Percentiles rank a stretch among this genome's conserved stretches.
These are phyloP conservation scores for Asobara japonica DNA, from an alignment of 1,140 invertebrate species.

Conservation along the genomic window DNA sequence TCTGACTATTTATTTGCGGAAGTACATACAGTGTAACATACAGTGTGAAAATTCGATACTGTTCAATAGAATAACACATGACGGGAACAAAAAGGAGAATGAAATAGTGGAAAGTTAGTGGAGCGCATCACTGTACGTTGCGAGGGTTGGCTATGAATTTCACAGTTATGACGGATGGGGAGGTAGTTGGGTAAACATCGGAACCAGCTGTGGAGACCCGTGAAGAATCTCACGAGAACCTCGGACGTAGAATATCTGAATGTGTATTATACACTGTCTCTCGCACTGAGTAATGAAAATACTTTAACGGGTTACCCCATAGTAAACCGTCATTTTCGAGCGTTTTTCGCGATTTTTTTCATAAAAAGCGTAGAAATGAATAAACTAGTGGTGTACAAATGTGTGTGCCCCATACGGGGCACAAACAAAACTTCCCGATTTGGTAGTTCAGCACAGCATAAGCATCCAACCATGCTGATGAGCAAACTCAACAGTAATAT, in stretches of 20 bases:
- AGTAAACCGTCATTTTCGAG: too few relatives aligned
- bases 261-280: too few relatives aligned
- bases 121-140: conserved; percentile 48
- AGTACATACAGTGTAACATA: conserved; percentile 17
- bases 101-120: conserved; percentile 62
- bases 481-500: too few relatives aligned
- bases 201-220: conserved; percentile 38
- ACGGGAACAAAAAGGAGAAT: conserved; percentile 36
- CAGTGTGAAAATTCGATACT: conserved; percentile 51
- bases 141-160: conserved; percentile 30
- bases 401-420: too few relatives aligned
- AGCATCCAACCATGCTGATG: too few relatives aligned
- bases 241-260: conserved; percentile 30
- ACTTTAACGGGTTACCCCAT: too few relatives aligned
- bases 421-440: too few relatives aligned
- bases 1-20: conserved; percentile 2
- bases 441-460: too few relatives aligned
- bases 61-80: conserved; percentile 61
- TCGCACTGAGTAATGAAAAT: neutral
- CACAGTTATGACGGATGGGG: conserved; percentile 52
- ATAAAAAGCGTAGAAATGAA: too few relatives aligned
- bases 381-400: too few relatives aligned
- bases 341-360: too few relatives aligned
- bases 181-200: conserved; percentile 43
- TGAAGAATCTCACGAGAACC: conserved; percentile 39